phyloP scores from a whole-genome alignment of 1,140 invertebrate genomes.

The Maconellicoccus hirsutus region DNA sequence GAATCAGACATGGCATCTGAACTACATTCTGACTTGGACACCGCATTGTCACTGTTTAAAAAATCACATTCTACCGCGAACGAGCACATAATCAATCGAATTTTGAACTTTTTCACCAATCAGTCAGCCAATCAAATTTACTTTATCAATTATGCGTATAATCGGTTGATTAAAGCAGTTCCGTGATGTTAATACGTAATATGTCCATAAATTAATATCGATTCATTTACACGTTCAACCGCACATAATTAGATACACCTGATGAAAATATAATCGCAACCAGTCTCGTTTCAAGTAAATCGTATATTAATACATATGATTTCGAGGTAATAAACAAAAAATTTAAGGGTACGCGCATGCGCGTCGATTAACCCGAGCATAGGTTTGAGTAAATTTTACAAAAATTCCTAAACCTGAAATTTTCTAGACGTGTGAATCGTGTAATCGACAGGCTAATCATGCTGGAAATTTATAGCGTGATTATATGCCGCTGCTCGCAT shows the following conservation, averaged over 20 bases:
- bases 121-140: not conserved
- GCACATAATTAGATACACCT: conserved; percentile 12
- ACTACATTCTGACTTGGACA: conserved; percentile 12
- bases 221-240: not conserved
- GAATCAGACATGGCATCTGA: conserved; percentile 16
- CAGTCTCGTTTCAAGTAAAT: not conserved
- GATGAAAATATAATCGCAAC: not conserved
- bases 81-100: conserved; percentile 13
- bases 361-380: not conserved
- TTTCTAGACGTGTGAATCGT: too few relatives aligned
- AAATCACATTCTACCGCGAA: conserved; percentile 2
- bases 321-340: conserved; percentile 16
- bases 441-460: too few relatives aligned
- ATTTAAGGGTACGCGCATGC: not conserved
- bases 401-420: too few relatives aligned
- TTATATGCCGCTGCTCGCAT: too few relatives aligned
- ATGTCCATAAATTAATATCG: not conserved
- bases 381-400: too few relatives aligned
- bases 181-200: not conserved
- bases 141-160: conserved; percentile 7
- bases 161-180: not conserved
- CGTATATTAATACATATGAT: conserved; percentile 12
- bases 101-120: conserved; percentile 1
- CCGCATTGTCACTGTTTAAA: not conserved
- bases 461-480: too few relatives aligned